phyloP scores from a whole-genome alignment of 2,113 vertebrate genomes.

The Haemorhous mexicanus region DNA sequence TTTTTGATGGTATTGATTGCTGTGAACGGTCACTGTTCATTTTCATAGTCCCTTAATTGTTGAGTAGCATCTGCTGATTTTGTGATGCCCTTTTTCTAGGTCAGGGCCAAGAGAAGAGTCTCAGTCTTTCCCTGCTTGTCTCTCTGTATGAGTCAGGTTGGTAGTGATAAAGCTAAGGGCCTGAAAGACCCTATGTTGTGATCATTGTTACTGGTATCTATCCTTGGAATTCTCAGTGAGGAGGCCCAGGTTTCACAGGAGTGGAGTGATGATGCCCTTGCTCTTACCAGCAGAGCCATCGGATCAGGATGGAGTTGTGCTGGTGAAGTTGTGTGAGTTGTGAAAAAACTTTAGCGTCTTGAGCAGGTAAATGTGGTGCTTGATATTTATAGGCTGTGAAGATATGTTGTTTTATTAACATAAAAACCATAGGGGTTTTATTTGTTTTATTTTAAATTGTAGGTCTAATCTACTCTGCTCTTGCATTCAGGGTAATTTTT shows the following conservation, averaged over 20 bases:
- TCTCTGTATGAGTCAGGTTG: neutral
- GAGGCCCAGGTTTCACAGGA: neutral
- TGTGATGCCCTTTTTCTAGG: neutral
- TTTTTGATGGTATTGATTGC: neutral
- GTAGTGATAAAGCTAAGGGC: neutral
- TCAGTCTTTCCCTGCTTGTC: neutral
- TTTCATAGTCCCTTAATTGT: neutral
- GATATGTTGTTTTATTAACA: neutral
- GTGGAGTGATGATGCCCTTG: neutral
- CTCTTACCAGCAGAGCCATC: neutral
- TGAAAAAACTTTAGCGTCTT: neutral
- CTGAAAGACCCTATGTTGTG: neutral
- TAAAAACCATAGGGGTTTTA: rapidly evolving
- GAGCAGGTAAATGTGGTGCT: neutral
- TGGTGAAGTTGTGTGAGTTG: neutral
- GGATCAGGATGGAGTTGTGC: neutral
- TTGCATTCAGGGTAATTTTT: neutral
- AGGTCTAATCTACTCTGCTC: neutral
- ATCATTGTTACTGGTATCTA: neutral
- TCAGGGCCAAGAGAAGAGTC: neutral
- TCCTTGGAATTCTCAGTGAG: neutral
- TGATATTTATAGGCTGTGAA: neutral
- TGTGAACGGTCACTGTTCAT: rapidly evolving
- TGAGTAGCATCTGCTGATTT: neutral
- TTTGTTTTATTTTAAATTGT: neutral